Conservation (phyloP, 2,797 vertebrate species). For the Poeciliopsis paucimaculata region DNA sequence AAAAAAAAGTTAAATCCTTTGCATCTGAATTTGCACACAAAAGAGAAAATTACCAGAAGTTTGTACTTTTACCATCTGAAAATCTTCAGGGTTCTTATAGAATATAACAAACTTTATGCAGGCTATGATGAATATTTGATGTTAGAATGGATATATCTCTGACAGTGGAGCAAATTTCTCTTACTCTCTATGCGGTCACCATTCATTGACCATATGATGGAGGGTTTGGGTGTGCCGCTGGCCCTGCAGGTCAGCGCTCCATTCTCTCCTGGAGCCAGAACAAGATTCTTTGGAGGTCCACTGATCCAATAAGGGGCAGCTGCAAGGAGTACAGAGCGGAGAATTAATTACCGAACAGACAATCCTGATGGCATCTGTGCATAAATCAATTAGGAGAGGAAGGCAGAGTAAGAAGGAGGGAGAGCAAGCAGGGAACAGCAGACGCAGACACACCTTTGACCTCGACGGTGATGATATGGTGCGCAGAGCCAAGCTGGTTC, state of each 20-base stretch:
- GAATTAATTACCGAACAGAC: conserved; percentile 60
- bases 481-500: conserved; percentile 83
- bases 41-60: background rate
- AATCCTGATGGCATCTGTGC: conserved; percentile 51
- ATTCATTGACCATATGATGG: conserved; percentile 90
- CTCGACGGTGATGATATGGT: conserved; percentile 89
- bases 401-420: conserved; percentile 17
- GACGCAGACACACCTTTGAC: conserved; percentile 86
- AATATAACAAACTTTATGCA: background rate
- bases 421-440: conserved; percentile 7
- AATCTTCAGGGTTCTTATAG: background rate
- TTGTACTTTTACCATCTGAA: background rate
- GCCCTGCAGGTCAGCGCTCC: conserved; percentile 90
- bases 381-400: conserved; percentile 64
- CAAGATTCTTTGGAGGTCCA: conserved; percentile 86
- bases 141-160: background rate
- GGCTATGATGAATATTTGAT: background rate
- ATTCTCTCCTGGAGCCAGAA: conserved; percentile 91
- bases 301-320: conserved; percentile 97
- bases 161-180: conserved; percentile 46
- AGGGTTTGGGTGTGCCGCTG: conserved; percentile 91
- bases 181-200: conserved; percentile 92
- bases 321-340: conserved; percentile 64
- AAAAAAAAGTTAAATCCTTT: background rate
- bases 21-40: background rate